These are phyloP conservation scores for Trichonephila clavipes DNA, from an alignment of 1,140 invertebrate genomes.

Conservation along the genomic window DNA sequence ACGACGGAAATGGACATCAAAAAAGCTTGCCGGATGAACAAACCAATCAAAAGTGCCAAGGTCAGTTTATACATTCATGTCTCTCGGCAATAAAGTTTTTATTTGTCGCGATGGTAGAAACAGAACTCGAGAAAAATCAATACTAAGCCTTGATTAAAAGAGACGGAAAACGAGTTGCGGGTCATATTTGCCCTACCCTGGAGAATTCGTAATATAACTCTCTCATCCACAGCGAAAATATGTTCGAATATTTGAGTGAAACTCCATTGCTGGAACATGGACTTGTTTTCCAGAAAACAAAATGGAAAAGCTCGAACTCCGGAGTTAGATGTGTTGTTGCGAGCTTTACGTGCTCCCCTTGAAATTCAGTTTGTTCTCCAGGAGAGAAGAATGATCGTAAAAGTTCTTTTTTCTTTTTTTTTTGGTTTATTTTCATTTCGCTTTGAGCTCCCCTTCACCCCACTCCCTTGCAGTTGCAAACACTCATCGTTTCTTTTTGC, in stretches of 20 bases:
- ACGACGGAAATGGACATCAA: slow-evolving; percentile 99
- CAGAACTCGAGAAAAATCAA: not conserved
- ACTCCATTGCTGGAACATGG: not conserved
- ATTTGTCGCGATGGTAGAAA: not conserved
- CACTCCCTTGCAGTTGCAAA: too few species aligned
- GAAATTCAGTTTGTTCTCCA: not conserved
- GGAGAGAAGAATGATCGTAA: not conserved
- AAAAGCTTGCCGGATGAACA: slow-evolving; percentile 91
- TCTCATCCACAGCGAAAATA: not conserved
- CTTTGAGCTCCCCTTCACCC: too few species aligned
- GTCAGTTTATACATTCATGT: slow-evolving; percentile 78
- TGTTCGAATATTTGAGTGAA: not conserved
- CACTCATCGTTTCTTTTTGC: too few species aligned
- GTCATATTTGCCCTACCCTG: not conserved
- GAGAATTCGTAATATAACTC: not conserved
- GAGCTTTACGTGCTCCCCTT: not conserved
- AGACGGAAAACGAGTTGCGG: not conserved
- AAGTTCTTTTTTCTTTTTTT: not conserved
- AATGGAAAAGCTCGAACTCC: not conserved
- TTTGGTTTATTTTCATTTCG: not conserved
- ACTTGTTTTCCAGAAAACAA: not conserved
- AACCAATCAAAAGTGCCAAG: slow-evolving; percentile 81
- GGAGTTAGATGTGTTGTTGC: not conserved
- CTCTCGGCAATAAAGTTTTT: not conserved
- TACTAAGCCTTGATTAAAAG: slow-evolving; percentile 5